phyloP scores from a whole-genome alignment of 2,888 invertebrate genomes.

The Pristionchus fissidentatus region DNA sequence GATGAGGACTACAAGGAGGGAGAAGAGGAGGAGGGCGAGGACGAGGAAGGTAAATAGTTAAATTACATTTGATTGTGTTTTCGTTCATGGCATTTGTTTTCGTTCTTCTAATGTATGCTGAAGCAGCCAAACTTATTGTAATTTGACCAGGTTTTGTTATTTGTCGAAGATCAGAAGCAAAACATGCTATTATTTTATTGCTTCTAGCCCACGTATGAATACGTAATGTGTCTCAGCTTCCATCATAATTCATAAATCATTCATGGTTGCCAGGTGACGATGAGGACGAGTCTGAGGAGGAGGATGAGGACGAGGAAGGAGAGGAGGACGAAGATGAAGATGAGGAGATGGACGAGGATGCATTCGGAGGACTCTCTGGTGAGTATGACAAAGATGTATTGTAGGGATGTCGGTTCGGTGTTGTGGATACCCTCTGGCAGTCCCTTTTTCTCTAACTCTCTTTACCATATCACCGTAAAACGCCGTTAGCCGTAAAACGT shows the following conservation, averaged over 20 bases:
- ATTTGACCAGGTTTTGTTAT: neutral
- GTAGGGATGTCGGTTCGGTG: neutral
- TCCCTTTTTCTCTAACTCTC: neutral
- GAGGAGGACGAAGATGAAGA: constrained; percentile 54
- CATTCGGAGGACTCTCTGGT: constrained; percentile 45
- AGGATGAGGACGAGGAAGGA: constrained; percentile 53
- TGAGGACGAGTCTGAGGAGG: constrained; percentile 62
- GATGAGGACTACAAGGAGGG: constrained; percentile 61
- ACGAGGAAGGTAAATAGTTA: constrained; percentile 58
- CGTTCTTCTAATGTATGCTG: neutral
- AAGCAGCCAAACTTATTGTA: neutral
- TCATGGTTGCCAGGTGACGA: constrained; percentile 23
- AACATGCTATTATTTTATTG: neutral
- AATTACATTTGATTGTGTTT: neutral
- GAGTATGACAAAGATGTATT: neutral
- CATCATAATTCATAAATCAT: neutral
- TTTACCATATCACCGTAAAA: neutral
- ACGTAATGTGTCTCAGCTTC: neutral
- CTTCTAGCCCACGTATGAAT: neutral
- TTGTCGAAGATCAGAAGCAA: neutral
- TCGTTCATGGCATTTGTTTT: neutral
- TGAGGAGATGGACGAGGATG: constrained; percentile 45
- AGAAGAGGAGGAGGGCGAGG: constrained; percentile 55
- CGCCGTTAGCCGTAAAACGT: neutral
- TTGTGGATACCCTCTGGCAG: neutral